Percentiles rank a stretch among this genome's conserved stretches.
Evolutionary conservation across 2,113 vertebrate species (phyloP).

Genomic region (Plectropomus leopardus): DNA sequence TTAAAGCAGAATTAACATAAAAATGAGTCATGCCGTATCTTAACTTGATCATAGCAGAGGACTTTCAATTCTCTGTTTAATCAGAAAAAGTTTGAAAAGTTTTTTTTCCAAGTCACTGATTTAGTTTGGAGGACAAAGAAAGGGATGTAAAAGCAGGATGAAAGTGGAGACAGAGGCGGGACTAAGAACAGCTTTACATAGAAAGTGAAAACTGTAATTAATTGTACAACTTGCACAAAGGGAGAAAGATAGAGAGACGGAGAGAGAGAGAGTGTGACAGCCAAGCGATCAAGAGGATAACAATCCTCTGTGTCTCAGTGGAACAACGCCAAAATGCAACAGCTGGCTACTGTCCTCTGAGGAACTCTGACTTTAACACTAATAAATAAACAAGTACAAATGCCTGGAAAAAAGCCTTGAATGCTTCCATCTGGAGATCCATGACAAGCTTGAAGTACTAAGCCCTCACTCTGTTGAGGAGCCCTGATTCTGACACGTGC

Average conservation of each 20-base stretch:
- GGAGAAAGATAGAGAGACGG: constrained; percentile 29
- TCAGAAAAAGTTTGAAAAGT: constrained; percentile 8
- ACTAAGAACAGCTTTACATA: constrained; percentile 1
- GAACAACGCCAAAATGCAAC: constrained; percentile 87
- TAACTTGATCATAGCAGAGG: not conserved
- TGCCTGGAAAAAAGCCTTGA: constrained; percentile 68
- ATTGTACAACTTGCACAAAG: constrained; percentile 46
- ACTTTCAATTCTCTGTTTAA: constrained; percentile 8
- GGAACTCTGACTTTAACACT: constrained; percentile 84
- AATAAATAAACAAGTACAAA: constrained; percentile 83
- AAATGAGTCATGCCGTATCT: constrained; percentile 7
- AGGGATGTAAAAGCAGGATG: not conserved
- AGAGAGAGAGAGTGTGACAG: constrained; percentile 64
- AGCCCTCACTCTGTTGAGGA: constrained; percentile 70
- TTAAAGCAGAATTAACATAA: constrained; percentile 66
- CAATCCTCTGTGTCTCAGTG: constrained; percentile 76
- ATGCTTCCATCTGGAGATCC: constrained; percentile 83
- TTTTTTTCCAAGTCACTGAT: not conserved
- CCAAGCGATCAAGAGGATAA: constrained; percentile 70
- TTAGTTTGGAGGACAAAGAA: constrained; percentile 12
- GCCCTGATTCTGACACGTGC: constrained; percentile 75
- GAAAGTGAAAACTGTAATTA: constrained; percentile 25
- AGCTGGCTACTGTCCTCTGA: constrained; percentile 86
- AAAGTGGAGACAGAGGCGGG: not conserved
- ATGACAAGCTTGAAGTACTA: constrained; percentile 79